Base-by-base conservation (phyloP, 2,888 invertebrate genomes). In the Gortyna flavago region DNA sequence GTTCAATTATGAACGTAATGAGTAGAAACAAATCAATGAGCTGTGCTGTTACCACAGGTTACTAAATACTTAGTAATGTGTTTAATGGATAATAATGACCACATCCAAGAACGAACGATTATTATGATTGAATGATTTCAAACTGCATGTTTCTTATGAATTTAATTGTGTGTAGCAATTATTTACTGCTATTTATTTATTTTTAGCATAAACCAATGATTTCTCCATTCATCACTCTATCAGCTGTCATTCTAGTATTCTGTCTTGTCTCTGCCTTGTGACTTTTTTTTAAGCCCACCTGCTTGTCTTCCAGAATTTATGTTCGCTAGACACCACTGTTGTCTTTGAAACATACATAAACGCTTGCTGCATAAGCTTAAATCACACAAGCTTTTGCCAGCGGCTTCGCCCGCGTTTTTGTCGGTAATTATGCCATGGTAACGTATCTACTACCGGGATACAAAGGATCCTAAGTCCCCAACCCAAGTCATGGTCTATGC, bases 71-170 rank as follows among this genome's bases (percentile, higher is more conserved):
- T 0, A 54, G 16, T 29, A 59, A 66, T 59, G 51, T 35, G 8
- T 51, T 65, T 9, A 67, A 62, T 75, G 21, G 44, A 65, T 70
- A 51, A 44, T 72, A 70, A 74, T 62, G 21, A 29, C 21, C 59
- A 69, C 35, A 65, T 82, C 73, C 71, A 61, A 74, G 71, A 75
- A 79, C 18, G 9, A 54, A 66, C 35, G 25, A 57, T 70, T 75
- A 65, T 29, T 57, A 2, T 35, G 25, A 57, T 78, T 57, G 29
- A 44, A 29, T 57, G 35, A 25, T 72, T 79, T 62, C 57, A 64
- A 71, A 73, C 68, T 32, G 18, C 21, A 25, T 59, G 18, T 65
- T 65, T 5, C 18, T 44, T 32, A 29, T 25, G 38, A 7, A 59
- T 59, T 44, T n/a, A 64, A 54, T 68, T 13, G 51, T 64, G 38